Evolutionary conservation across 2,113 vertebrate species (phyloP).

Genomic region (Rostratula benghalensis): DNA sequence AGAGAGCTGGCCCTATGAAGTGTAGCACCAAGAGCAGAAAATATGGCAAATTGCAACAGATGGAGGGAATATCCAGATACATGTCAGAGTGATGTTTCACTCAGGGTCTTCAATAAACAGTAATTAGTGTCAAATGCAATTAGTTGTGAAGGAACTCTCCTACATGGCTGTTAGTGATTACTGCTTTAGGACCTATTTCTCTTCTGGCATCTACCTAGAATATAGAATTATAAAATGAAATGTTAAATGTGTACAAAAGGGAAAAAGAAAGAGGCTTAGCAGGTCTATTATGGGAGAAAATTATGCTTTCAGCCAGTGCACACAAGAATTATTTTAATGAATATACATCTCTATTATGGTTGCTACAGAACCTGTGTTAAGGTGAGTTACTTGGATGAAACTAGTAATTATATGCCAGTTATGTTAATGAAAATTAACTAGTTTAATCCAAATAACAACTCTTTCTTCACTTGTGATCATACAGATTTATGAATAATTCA

Average conservation of each 20-base stretch:
- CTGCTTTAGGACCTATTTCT: slow-evolving; percentile 42
- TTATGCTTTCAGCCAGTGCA: neutral
- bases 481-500: slow-evolving; percentile 38
- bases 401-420: slow-evolving; percentile 55
- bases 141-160: slow-evolving; percentile 8
- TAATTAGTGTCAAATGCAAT: slow-evolving; percentile 56
- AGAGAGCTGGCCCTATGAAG: neutral
- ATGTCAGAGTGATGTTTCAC: neutral
- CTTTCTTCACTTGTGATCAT: neutral
- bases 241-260: slow-evolving; percentile 42
- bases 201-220: neutral
- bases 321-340: neutral
- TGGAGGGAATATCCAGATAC: neutral
- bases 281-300: slow-evolving; percentile 5
- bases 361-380: slow-evolving; percentile 5
- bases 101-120: slow-evolving; percentile 24
- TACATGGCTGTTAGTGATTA: neutral
- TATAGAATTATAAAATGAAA: slow-evolving; percentile 47
- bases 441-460: slow-evolving; percentile 18
- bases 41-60: neutral
- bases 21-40: neutral
- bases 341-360: slow-evolving; percentile 9
- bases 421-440: slow-evolving; percentile 62
- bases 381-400: slow-evolving; percentile 34
- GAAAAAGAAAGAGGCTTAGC: neutral